Evolutionary conservation across 2,113 vertebrate genomes (phyloP).

Genomic region (Numenius arquata): DNA sequence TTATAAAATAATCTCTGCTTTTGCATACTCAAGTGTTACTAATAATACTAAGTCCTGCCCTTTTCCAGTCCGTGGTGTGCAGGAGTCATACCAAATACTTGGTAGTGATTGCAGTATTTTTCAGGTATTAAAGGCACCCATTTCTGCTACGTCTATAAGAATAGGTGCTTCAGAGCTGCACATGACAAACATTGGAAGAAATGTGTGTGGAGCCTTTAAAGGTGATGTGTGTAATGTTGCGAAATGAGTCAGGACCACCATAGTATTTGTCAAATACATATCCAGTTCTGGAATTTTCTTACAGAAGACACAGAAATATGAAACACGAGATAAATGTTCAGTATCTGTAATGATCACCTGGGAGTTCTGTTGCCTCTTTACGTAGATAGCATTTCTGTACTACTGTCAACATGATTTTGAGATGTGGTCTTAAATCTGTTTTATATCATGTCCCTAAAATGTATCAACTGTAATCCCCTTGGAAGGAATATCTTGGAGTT

Average conservation of each 20-base stretch:
- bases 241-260: not conserved
- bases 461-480: not conserved
- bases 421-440: not conserved
- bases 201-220: not conserved
- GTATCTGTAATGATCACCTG: not conserved
- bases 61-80: not conserved
- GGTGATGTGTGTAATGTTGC: not conserved
- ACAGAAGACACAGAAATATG: not conserved
- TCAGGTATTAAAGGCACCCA: not conserved
- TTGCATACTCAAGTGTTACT: not conserved
- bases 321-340: not conserved
- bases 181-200: not conserved
- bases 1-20: not conserved
- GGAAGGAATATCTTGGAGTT: not conserved
- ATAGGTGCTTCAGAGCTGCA: not conserved
- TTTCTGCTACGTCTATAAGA: not conserved
- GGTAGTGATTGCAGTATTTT: not conserved
- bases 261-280: not conserved
- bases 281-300: not conserved
- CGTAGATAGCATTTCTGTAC: not conserved
- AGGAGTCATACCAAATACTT: not conserved
- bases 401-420: not conserved
- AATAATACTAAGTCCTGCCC: not conserved
- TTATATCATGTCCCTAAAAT: not conserved
- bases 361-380: not conserved